Evolutionary conservation across 2,797 vertebrate species (phyloP).

Genomic region (Sebastes cheni): DNA sequence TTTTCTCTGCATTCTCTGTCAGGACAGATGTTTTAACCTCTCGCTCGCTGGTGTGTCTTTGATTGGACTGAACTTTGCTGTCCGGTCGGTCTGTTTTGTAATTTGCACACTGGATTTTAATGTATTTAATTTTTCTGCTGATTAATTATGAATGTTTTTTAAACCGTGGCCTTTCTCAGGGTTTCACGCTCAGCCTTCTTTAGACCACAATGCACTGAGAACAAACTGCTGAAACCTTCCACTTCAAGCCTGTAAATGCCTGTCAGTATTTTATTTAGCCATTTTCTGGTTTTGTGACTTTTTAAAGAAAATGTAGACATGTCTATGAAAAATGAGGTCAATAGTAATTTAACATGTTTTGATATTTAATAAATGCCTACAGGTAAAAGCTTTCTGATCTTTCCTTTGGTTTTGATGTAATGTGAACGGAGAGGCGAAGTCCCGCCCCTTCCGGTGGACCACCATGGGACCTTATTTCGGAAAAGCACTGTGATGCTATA

Average conservation of each 20-base stretch:
- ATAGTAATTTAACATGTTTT: slow-evolving; percentile 55
- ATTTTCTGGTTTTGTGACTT: background rate
- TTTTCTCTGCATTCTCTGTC: background rate
- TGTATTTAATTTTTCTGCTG: slow-evolving; percentile 6
- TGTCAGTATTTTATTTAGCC: slow-evolving; percentile 1
- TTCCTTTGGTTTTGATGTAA: background rate
- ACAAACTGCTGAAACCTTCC: background rate
- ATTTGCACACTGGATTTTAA: slow-evolving; percentile 54
- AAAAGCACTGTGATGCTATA: too few species aligned
- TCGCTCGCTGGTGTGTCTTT: background rate
- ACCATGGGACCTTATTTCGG: too few species aligned
- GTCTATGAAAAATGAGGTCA: background rate
- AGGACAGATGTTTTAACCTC: slow-evolving; percentile 3
- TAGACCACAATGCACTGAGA: slow-evolving; percentile 24
- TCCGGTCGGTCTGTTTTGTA: slow-evolving; percentile 3
- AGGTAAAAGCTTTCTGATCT: background rate
- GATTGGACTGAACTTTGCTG: background rate
- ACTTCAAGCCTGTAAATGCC: background rate
- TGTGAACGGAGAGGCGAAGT: background rate
- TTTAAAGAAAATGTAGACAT: background rate
- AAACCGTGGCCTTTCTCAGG: slow-evolving; percentile 17
- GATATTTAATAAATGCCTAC: slow-evolving; percentile 65
- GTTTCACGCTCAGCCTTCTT: slow-evolving; percentile 26
- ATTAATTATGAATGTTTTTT: background rate
- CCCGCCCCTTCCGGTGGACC: too few species aligned